Conservation (phyloP, 2,797 vertebrate species). For the Chromis chromis region DNA sequence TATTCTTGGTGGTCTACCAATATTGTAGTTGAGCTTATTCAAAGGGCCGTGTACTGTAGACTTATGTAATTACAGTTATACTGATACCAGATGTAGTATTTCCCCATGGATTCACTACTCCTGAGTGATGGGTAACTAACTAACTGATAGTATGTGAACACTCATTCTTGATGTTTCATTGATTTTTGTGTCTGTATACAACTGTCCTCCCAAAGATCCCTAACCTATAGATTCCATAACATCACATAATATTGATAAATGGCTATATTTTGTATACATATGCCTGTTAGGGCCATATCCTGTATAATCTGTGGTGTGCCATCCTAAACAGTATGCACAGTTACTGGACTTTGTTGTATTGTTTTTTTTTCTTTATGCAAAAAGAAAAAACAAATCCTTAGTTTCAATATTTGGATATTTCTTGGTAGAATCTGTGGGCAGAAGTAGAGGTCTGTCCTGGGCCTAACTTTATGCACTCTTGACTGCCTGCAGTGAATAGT, state of each 20-base stretch:
- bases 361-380: slow-evolving; percentile 27
- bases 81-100: slow-evolving; percentile 60
- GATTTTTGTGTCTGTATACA: slow-evolving; percentile 67
- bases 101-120: slow-evolving; percentile 53
- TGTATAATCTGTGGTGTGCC: slow-evolving; percentile 71
- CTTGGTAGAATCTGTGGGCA: background rate
- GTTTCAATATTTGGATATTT: background rate
- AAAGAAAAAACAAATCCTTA: background rate
- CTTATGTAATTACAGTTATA: slow-evolving; percentile 50
- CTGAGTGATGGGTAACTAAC: slow-evolving; percentile 53
- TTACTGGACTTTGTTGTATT: slow-evolving; percentile 49
- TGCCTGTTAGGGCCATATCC: slow-evolving; percentile 60
- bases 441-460: slow-evolving; percentile 21
- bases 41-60: slow-evolving; percentile 45
- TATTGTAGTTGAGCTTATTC: slow-evolving; percentile 50
- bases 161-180: slow-evolving; percentile 64
- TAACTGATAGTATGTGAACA: slow-evolving; percentile 56
- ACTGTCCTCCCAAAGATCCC: slow-evolving; percentile 63
- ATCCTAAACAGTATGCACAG: slow-evolving; percentile 63
- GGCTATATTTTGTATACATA: slow-evolving; percentile 68
- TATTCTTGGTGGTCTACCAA: slow-evolving; percentile 59
- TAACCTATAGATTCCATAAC: slow-evolving; percentile 53
- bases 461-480: slow-evolving; percentile 28
- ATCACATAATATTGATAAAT: slow-evolving; percentile 61
- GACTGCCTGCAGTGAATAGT: slow-evolving; percentile 30